A percentile compares a stretch with the other conserved stretches of the same genome.
Conservation (phyloP, 1,140 invertebrate genomes). For the Caerostris darwini region DNA sequence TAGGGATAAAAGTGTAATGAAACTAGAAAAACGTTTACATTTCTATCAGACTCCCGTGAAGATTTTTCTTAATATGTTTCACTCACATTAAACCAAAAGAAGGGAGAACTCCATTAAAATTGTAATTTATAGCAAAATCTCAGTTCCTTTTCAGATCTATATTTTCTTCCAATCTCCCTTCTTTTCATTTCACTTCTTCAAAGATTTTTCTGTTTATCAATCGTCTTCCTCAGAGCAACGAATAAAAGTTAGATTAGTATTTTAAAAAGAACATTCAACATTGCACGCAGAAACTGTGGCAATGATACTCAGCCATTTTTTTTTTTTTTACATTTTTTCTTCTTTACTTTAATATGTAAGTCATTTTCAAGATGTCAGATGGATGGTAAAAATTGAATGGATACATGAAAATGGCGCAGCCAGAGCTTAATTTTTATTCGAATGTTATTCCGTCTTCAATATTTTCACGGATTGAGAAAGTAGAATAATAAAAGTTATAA, state of each 20-base stretch:
- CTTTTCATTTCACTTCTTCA: neutral
- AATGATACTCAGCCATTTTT: neutral
- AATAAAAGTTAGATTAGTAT: neutral
- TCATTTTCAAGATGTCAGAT: neutral
- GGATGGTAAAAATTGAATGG: neutral
- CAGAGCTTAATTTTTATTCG: neutral
- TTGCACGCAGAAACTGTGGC: neutral
- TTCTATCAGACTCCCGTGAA: slow-evolving; percentile 1
- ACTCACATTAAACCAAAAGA: slow-evolving; percentile 8
- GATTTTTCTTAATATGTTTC: slow-evolving; percentile 28
- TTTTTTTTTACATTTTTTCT: neutral
- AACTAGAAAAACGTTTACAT: slow-evolving; percentile 40
- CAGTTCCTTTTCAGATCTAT: neutral
- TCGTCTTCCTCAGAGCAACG: neutral
- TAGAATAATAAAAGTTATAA: neutral
- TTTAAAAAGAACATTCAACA: neutral
- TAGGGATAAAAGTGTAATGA: slow-evolving; percentile 12
- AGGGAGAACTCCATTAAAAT: neutral
- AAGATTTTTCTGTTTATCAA: slow-evolving; percentile 23
- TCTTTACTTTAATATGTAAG: neutral
- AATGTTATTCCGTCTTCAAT: neutral
- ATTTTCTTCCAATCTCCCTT: neutral
- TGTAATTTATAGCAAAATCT: slow-evolving; percentile 38
- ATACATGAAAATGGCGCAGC: neutral
- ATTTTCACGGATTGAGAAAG: neutral